Percentiles rank a stretch among this genome's conserved stretches.
Evolutionary conservation across 2,888 invertebrate genomes (phyloP).

Genomic region (Papilio gigon): DNA sequence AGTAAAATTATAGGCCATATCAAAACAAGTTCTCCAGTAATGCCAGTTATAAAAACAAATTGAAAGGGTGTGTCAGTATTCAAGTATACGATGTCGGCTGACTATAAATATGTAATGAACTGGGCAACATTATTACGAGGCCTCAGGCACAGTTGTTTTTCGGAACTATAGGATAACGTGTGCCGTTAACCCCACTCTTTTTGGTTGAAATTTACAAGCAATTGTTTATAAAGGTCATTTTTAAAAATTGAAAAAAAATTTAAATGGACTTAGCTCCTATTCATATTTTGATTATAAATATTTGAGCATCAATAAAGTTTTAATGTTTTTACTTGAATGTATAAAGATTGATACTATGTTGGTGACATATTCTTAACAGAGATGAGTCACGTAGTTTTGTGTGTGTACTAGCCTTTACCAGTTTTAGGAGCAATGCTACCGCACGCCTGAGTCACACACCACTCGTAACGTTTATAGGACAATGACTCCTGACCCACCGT

Average conservation of each 20-base stretch:
- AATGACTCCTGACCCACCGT: conserved; percentile 57
- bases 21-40: not conserved
- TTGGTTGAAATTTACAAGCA: not conserved
- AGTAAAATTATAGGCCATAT: not conserved
- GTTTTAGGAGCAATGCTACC: conserved; percentile 21
- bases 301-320: too few relatives aligned
- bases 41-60: not conserved
- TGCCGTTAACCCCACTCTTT: conserved; percentile 23
- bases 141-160: conserved; percentile 24
- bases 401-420: conserved; percentile 15
- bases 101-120: not conserved
- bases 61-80: not conserved
- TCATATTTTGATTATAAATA: too few relatives aligned
- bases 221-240: not conserved
- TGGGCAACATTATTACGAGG: conserved; percentile 3
- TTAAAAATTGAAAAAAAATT: too few relatives aligned
- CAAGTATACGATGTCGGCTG: not conserved
- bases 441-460: conserved; percentile 41
- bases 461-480: conserved; percentile 61
- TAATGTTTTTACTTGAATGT: too few relatives aligned
- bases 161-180: conserved; percentile 15
- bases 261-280: too few relatives aligned
- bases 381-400: not conserved
- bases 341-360: too few relatives aligned
- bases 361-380: too few relatives aligned